Conservation (phyloP, 2,888 invertebrate genomes). For the Tetranychus piercei region DNA sequence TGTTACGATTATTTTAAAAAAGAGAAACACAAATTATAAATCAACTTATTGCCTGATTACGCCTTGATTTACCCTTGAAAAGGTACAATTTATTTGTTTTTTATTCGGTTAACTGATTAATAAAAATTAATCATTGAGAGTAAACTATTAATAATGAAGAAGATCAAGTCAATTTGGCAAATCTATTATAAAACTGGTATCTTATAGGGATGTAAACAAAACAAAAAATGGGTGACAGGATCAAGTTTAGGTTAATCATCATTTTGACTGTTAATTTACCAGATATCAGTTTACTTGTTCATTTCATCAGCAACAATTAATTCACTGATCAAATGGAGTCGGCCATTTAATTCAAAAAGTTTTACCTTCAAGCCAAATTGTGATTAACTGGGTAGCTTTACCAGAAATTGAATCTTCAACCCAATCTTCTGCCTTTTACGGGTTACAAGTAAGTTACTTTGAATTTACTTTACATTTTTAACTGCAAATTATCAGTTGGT, state of each 20-base stretch:
- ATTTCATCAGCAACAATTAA: not conserved
- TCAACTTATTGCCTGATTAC: not conserved
- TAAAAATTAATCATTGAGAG: not conserved
- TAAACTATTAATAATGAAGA: not conserved
- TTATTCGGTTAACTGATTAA: not conserved
- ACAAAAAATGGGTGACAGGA: not conserved
- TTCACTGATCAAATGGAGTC: not conserved
- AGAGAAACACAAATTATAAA: not conserved
- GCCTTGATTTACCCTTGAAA: not conserved
- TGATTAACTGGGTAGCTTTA: no score
- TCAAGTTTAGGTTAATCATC: not conserved
- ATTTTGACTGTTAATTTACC: not conserved
- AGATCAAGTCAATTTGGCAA: not conserved
- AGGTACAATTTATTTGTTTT: not conserved
- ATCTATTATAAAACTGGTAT: no score
- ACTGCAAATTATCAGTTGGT: no score
- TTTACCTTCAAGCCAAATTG: not conserved
- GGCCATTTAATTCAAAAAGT: not conserved
- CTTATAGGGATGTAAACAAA: no score
- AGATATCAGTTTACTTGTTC: not conserved
- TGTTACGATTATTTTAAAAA: not conserved
- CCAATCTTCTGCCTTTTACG: no score
- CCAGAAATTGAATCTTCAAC: no score
- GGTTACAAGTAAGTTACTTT: no score
- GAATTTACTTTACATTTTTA: no score